Conservation (phyloP, 2,888 invertebrate species). For the Lordiphosa andalusiaca region DNA sequence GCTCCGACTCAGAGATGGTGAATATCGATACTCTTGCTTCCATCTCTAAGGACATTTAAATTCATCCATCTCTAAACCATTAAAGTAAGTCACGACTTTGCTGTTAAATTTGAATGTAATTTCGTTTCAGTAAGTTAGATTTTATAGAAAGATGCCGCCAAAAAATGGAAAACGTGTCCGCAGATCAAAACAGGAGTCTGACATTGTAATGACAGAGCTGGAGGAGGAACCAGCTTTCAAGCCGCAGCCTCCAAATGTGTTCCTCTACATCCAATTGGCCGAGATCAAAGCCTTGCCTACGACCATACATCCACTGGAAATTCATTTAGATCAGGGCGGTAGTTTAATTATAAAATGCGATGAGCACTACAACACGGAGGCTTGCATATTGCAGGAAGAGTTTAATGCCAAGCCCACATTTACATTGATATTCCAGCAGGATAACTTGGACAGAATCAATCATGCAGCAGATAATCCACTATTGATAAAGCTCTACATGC, state of each 20-base stretch:
- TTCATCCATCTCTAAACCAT: no score
- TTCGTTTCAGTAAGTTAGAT: no score
- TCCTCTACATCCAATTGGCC: conserved; percentile 65
- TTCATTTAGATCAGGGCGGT: conserved; percentile 37
- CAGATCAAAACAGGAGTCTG: not conserved
- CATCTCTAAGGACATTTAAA: no score
- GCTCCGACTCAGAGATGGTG: no score
- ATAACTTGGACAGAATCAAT: conserved; percentile 66
- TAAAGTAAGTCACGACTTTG: no score
- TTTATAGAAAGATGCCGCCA: conserved; percentile 31
- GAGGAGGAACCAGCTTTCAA: not conserved
- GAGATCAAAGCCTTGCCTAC: conserved; percentile 27
- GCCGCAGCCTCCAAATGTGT: conserved; percentile 58
- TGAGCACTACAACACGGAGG: conserved; percentile 55
- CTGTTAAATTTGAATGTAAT: no score
- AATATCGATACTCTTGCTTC: no score
- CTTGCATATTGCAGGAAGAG: conserved; percentile 48
- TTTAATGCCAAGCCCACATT: conserved; percentile 60
- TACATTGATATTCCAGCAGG: conserved; percentile 68
- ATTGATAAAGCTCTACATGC: conserved; percentile 58
- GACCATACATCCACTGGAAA: conserved; percentile 12
- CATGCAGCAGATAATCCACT: conserved; percentile 64
- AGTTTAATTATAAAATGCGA: conserved; percentile 57
- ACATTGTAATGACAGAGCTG: not conserved
- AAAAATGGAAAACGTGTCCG: conserved; percentile 8